Conservation (phyloP, 2,113 vertebrate genomes). For the Microtus montanus region DNA sequence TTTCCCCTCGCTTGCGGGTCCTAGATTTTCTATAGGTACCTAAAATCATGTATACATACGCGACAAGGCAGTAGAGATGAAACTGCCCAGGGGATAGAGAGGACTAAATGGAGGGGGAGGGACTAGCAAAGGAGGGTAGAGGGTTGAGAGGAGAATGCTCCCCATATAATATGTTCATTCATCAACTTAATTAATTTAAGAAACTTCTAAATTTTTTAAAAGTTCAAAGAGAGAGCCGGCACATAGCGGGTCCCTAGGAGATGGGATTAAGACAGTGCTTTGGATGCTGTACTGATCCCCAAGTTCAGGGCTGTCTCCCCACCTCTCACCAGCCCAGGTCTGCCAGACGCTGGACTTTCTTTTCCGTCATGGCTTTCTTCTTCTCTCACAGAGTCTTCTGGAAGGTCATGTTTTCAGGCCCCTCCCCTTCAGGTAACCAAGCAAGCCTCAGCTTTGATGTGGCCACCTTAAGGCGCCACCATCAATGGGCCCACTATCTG, state of each 20-base stretch:
- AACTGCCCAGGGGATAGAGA: not conserved
- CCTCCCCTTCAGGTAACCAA: not conserved
- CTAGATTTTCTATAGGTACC: not conserved
- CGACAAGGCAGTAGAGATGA: not conserved
- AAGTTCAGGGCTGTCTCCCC: not conserved
- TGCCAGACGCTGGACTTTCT: not conserved
- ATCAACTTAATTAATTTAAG: not conserved
- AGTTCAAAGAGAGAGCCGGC: not conserved
- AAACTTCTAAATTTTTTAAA: not conserved
- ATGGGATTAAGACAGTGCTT: fast-evolving
- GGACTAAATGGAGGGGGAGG: not conserved
- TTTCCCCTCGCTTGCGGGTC: not conserved
- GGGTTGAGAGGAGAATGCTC: not conserved
- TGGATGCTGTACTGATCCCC: not conserved
- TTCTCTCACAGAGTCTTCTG: slow-evolving; percentile 32
- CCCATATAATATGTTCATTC: not conserved
- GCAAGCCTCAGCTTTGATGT: slow-evolving; percentile 72
- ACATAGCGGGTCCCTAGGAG: not conserved
- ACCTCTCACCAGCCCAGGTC: not conserved
- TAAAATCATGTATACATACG: not conserved
- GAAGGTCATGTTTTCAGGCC: slow-evolving; percentile 43
- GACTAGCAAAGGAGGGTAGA: not conserved
- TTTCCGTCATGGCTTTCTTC: not conserved
- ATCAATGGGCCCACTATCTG: slow-evolving; percentile 78
- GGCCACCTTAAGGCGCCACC: slow-evolving; percentile 30